Conservation (phyloP, 2,797 vertebrate genomes). For the Silurus aristotelis region DNA sequence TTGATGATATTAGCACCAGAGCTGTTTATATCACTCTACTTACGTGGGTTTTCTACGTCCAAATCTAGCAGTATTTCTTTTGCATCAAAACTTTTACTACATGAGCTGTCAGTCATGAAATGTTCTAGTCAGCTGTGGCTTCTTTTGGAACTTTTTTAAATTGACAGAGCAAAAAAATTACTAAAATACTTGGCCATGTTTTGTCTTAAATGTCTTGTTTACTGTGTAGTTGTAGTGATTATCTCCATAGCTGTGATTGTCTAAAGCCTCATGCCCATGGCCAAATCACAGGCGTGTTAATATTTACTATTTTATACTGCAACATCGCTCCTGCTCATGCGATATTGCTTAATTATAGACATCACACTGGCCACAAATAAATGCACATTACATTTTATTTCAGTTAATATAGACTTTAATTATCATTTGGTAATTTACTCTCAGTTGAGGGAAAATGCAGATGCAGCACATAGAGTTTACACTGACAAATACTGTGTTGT, state of each 20-base stretch:
- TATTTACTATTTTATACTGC: neutral
- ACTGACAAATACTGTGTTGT: neutral
- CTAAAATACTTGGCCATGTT: neutral
- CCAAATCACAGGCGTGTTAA: neutral
- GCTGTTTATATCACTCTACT: neutral
- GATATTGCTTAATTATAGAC: neutral
- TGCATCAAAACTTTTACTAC: neutral
- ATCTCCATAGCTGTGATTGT: neutral
- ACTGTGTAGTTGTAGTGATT: neutral
- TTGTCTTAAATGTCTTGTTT: neutral
- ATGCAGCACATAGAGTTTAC: conserved; percentile 2
- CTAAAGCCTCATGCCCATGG: neutral
- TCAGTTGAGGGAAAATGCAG: conserved; percentile 8
- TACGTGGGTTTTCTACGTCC: neutral
- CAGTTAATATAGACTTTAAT: neutral
- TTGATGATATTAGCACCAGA: neutral
- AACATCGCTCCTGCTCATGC: neutral
- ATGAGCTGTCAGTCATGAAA: neutral
- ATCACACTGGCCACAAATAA: neutral
- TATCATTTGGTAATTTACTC: conserved; percentile 1
- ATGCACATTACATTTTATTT: neutral
- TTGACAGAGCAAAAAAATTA: neutral
- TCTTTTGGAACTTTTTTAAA: neutral
- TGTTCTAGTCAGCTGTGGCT: neutral
- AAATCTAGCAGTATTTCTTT: neutral